Evolutionary conservation across 2,113 vertebrate genomes (phyloP).

Genomic region (Melanerpes formicivorus): DNA sequence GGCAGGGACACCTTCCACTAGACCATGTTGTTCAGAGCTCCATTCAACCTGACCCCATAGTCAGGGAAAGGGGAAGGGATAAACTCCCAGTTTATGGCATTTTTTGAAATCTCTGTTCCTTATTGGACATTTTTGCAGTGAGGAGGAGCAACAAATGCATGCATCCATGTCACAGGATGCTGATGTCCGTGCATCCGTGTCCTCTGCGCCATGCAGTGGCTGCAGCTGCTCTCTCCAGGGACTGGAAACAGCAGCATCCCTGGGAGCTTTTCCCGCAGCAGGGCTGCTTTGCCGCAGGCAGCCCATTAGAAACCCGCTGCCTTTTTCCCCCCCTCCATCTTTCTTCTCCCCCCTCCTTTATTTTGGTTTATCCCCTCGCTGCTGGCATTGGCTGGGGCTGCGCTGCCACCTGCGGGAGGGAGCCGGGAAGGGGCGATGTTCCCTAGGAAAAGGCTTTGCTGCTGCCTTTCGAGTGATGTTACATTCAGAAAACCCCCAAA

Average conservation of each 20-base stretch:
- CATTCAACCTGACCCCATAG: no score
- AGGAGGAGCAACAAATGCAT: background rate
- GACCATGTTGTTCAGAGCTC: no score
- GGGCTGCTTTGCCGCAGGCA: background rate
- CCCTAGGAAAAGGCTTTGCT: background rate
- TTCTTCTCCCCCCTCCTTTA: rapidly evolving
- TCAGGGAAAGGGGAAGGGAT: no score
- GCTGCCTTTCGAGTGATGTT: no score
- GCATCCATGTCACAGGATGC: rapidly evolving
- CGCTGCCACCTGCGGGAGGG: slow-evolving; percentile 31
- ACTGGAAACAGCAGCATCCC: background rate
- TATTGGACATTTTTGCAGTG: background rate
- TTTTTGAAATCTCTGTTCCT: background rate
- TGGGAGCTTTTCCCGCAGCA: rapidly evolving
- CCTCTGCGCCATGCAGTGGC: rapidly evolving
- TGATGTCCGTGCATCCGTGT: rapidly evolving
- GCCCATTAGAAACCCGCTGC: background rate
- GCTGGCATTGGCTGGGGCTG: background rate
- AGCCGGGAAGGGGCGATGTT: background rate
- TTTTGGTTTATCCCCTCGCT: rapidly evolving
- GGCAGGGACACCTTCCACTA: no score
- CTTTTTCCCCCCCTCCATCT: background rate
- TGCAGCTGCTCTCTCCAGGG: no score
- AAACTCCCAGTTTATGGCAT: background rate
- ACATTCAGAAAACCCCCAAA: background rate